Conservation (phyloP, 2,888 invertebrate species). For the Tridacna crocea region DNA sequence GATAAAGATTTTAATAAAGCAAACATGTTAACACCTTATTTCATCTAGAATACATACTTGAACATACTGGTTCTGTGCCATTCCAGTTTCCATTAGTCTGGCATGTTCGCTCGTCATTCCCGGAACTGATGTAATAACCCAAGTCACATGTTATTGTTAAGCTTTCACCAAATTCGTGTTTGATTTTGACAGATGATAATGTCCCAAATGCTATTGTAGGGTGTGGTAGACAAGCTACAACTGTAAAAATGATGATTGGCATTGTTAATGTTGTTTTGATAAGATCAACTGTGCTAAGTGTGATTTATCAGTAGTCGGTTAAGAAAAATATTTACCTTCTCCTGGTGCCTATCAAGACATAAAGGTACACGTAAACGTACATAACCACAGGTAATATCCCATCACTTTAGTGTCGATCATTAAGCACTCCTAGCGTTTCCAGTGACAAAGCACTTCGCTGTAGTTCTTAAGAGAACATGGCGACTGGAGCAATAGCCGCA, state of each 20-base stretch:
- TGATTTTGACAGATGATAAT: neutral
- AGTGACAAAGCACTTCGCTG: too few relatives aligned
- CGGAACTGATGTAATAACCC: constrained; percentile 39
- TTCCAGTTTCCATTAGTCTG: constrained; percentile 35
- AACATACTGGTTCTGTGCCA: constrained; percentile 37
- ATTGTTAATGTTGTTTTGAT: too few relatives aligned
- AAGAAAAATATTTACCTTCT: too few relatives aligned
- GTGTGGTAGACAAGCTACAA: constrained; percentile 29
- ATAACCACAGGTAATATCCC: too few relatives aligned
- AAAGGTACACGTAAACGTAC: too few relatives aligned
- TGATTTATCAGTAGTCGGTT: neutral
- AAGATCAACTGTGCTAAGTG: neutral
- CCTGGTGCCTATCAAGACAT: too few relatives aligned
- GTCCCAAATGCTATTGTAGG: constrained; percentile 11
- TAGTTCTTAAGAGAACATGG: too few relatives aligned
- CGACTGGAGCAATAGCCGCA: too few relatives aligned
- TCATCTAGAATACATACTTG: constrained; percentile 27
- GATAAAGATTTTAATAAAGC: neutral
- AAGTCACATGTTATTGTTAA: constrained; percentile 20
- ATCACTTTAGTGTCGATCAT: too few relatives aligned
- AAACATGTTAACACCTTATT: neutral
- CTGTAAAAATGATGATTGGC: neutral
- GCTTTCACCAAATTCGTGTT: neutral
- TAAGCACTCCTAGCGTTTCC: too few relatives aligned
- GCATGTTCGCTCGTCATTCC: constrained; percentile 28